These are phyloP conservation scores for Tricholauxania praeusta DNA, from an alignment of 2,888 invertebrate genomes.

Conservation along the genomic window DNA sequence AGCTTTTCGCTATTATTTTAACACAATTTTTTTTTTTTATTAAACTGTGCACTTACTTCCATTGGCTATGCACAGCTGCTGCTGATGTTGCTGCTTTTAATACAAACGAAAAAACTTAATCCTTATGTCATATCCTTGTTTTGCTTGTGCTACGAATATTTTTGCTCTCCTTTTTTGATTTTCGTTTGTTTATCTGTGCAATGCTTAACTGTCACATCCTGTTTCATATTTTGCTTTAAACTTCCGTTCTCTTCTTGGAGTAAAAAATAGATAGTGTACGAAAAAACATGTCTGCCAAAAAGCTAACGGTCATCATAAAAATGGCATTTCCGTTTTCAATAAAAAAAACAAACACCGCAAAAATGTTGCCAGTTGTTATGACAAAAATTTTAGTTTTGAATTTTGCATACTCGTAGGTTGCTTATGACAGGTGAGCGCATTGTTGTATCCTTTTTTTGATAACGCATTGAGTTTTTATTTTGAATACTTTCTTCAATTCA, in stretches of 20 bases:
- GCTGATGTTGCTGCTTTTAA: slow-evolving; percentile 14
- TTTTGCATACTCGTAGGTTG: no score
- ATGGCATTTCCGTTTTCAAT: background rate
- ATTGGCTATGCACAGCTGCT: background rate
- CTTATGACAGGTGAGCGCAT: no score
- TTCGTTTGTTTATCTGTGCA: slow-evolving; percentile 5
- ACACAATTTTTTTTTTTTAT: no score
- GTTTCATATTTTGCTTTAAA: slow-evolving; percentile 5
- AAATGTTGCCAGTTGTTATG: background rate
- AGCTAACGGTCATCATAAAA: slow-evolving; percentile 7
- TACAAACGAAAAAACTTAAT: slow-evolving; percentile 20
- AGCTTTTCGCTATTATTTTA: no score
- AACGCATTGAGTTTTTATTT: no score
- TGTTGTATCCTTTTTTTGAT: no score
- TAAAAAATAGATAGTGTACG: no score
- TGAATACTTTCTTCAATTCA: no score
- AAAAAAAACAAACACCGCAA: background rate
- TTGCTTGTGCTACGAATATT: background rate
- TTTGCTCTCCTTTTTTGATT: background rate
- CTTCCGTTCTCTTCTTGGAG: background rate
- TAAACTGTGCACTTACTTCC: no score
- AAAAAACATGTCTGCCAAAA: background rate
- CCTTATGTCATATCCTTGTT: slow-evolving; percentile 16
- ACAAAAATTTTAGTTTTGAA: no score
- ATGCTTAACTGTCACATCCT: background rate